Percentiles rank a stretch among this genome's conserved stretches.
Evolutionary conservation across 1,140 invertebrate genomes (phyloP).

Genomic region (Drosophila fuyamai): DNA sequence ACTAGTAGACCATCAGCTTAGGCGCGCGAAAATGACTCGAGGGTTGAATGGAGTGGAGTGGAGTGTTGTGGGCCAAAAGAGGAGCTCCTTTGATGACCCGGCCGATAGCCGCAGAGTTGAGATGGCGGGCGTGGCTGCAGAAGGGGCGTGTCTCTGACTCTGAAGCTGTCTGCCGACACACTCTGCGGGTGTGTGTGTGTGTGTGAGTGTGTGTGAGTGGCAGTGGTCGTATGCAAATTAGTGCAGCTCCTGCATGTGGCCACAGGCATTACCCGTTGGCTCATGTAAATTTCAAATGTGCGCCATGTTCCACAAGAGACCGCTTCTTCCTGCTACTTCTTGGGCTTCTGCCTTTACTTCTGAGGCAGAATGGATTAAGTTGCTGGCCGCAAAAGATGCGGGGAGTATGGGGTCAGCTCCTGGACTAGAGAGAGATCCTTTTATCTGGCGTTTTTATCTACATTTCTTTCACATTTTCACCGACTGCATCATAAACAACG

Average conservation of each 20-base stretch:
- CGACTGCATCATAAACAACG: constrained; percentile 69
- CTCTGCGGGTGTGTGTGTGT: constrained; percentile 1
- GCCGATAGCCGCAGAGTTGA: constrained; percentile 19
- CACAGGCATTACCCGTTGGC: constrained; percentile 57
- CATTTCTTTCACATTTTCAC: constrained; percentile 64
- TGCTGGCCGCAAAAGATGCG: constrained; percentile 30
- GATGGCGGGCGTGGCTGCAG: constrained; percentile 1
- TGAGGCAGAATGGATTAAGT: constrained; percentile 31
- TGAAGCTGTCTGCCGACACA: constrained; percentile 32
- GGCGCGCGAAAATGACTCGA: constrained; percentile 39
- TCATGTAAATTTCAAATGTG: constrained; percentile 73
- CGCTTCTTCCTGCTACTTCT: constrained; percentile 1
- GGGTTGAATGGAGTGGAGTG: constrained; percentile 17
- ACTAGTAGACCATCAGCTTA: constrained; percentile 24
- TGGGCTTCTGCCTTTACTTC: not conserved
- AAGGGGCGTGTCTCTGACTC: constrained; percentile 16
- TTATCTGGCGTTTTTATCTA: constrained; percentile 71
- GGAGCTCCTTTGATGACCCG: constrained; percentile 27
- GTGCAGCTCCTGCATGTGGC: constrained; percentile 47
- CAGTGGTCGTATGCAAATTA: constrained; percentile 53
- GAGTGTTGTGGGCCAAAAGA: not conserved
- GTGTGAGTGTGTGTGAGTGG: not conserved
- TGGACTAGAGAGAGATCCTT: constrained; percentile 19
- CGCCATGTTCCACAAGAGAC: constrained; percentile 12
- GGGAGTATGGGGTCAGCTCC: constrained; percentile 6